Percentiles rank a stretch among this genome's conserved stretches.
Evolutionary conservation across 2,888 invertebrate species (phyloP).

Genomic region (Mimumesa dahlbomi): DNA sequence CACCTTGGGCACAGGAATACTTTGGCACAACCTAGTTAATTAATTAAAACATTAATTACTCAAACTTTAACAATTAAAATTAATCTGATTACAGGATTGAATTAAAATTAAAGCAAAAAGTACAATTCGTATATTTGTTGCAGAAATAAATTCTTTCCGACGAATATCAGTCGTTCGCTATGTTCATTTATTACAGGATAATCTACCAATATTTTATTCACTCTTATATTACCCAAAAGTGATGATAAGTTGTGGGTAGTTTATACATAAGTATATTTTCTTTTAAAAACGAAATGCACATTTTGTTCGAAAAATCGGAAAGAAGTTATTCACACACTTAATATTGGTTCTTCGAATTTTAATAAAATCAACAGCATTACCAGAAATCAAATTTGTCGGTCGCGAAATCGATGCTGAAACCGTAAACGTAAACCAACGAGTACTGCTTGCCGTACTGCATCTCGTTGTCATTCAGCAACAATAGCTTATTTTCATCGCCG

Average conservation of each 20-base stretch:
- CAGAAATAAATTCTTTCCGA: too few relatives aligned
- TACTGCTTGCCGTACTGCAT: constrained; percentile 37
- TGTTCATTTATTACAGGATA: too few relatives aligned
- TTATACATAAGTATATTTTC: too few relatives aligned
- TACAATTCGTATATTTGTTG: neutral
- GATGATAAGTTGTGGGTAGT: too few relatives aligned
- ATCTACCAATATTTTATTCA: too few relatives aligned
- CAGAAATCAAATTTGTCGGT: constrained; percentile 64
- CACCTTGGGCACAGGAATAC: constrained; percentile 43
- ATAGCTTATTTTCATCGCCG: constrained; percentile 62
- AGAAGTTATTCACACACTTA: too few relatives aligned
- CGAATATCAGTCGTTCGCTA: too few relatives aligned
- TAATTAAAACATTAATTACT: neutral
- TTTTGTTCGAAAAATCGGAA: too few relatives aligned
- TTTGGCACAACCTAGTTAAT: constrained; percentile 56
- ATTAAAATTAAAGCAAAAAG: too few relatives aligned
- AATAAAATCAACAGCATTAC: constrained; percentile 70
- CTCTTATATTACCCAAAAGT: too few relatives aligned
- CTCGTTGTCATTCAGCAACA: constrained; percentile 65
- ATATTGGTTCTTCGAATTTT: too few relatives aligned
- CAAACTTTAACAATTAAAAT: neutral
- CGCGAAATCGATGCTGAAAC: constrained; percentile 66
- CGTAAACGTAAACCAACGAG: constrained; percentile 74
- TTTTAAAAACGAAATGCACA: too few relatives aligned
- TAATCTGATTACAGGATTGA: neutral